These are phyloP conservation scores for Syngnathus floridae DNA, from an alignment of 2,113 vertebrate species.

Conservation along the genomic window DNA sequence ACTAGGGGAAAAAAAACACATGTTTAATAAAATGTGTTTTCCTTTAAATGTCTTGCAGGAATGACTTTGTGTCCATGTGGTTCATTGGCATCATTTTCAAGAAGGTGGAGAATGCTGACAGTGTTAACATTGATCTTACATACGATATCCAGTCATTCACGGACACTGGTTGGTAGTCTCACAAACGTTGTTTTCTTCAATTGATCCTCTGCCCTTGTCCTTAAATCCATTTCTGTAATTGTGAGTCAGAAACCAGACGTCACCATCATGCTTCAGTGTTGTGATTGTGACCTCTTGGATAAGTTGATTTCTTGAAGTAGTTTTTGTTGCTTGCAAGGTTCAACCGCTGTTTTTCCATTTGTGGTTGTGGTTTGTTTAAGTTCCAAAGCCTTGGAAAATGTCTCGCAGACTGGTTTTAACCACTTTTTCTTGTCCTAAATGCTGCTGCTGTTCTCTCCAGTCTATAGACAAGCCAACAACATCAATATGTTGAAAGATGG, in stretches of 20 bases:
- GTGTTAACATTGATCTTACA: constrained; percentile 89
- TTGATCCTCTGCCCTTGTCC: not conserved
- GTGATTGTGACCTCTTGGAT: too few species aligned
- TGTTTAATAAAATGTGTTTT: not conserved
- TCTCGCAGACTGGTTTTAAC: too few species aligned
- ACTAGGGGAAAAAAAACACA: too few species aligned
- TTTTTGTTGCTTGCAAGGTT: too few species aligned
- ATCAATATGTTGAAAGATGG: constrained; percentile 92
- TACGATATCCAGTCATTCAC: constrained; percentile 95
- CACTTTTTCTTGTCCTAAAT: not conserved
- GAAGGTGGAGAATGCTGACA: constrained; percentile 88
- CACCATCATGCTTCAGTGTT: not conserved
- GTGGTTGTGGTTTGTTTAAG: too few species aligned
- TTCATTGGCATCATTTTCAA: constrained; percentile 95
- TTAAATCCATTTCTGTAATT: not conserved
- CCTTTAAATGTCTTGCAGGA: constrained; percentile 62
- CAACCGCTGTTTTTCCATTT: too few species aligned
- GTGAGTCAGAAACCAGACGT: not conserved
- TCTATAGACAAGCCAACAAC: constrained; percentile 92
- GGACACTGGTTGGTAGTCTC: constrained; percentile 75
- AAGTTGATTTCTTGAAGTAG: too few species aligned
- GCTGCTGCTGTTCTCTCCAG: constrained; percentile 57
- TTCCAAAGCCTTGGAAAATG: too few species aligned
- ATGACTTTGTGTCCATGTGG: constrained; percentile 88
- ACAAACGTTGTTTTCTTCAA: not conserved